Conservation (phyloP, 2,797 vertebrate species). For the Poeciliopsis infans region DNA sequence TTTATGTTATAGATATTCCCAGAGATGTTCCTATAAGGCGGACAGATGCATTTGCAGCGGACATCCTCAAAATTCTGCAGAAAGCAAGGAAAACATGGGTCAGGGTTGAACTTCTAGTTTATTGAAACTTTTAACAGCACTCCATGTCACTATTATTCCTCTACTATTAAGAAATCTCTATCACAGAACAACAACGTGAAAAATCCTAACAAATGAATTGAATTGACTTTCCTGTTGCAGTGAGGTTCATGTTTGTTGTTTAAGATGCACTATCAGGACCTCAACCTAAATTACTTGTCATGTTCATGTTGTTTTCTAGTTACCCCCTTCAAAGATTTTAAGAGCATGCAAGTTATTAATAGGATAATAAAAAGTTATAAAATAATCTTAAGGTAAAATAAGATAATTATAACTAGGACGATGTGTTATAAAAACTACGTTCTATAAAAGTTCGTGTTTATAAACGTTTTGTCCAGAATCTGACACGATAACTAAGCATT, state of each 20-base stretch:
- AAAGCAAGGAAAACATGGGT: slow-evolving; percentile 8
- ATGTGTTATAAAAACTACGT: neutral
- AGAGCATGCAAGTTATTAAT: neutral
- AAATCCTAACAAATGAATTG: neutral
- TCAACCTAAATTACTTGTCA: neutral
- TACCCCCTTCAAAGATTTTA: too few species aligned
- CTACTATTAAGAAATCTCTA: neutral
- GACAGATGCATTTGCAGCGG: slow-evolving; percentile 96
- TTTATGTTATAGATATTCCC: slow-evolving; percentile 95
- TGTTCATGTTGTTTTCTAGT: neutral
- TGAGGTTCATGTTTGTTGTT: neutral
- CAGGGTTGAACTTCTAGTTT: neutral
- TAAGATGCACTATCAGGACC: neutral
- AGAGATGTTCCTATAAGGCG: slow-evolving; percentile 91
- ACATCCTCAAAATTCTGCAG: slow-evolving; percentile 91
- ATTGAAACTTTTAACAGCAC: neutral
- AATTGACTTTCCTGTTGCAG: neutral
- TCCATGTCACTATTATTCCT: neutral
- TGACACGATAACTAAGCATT: neutral
- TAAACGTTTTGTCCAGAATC: neutral
- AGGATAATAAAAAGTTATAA: neutral
- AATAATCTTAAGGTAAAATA: neutral
- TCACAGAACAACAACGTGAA: neutral
- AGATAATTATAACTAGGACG: neutral
- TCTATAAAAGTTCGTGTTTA: neutral